Percentiles rank a stretch among this genome's conserved stretches.
phyloP scores from a whole-genome alignment of 2,888 invertebrate species.

The Eurytoma adleriae region DNA sequence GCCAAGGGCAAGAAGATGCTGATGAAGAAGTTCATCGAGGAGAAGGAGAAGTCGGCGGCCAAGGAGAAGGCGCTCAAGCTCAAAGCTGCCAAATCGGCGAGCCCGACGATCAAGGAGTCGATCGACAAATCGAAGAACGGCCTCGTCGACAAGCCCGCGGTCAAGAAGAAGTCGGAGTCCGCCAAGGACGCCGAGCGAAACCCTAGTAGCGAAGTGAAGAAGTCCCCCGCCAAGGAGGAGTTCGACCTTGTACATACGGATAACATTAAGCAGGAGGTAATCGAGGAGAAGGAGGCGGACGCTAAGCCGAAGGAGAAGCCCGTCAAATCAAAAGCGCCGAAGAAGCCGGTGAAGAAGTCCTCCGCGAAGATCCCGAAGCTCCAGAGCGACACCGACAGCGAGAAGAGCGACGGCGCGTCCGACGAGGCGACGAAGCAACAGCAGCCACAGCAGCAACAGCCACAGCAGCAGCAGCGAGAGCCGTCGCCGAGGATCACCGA shows the following conservation, averaged over 20 bases:
- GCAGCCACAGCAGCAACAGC: background rate
- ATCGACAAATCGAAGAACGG: conserved; percentile 68
- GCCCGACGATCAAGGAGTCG: conserved; percentile 63
- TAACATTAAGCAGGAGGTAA: conserved; percentile 69
- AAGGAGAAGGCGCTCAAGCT: conserved; percentile 50
- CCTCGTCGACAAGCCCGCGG: conserved; percentile 63
- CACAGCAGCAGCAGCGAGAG: background rate
- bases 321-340: conserved; percentile 46
- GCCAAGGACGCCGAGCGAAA: conserved; percentile 65
- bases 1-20: conserved; percentile 65
- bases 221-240: conserved; percentile 56
- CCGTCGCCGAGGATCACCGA: background rate
- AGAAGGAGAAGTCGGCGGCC: conserved; percentile 65
- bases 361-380: conserved; percentile 23
- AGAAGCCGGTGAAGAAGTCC: conserved; percentile 37
- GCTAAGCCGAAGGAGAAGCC: conserved; percentile 61
- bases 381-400: conserved; percentile 33
- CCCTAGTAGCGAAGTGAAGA: conserved; percentile 60
- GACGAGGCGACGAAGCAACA: conserved; percentile 19
- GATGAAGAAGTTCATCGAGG: conserved; percentile 68
- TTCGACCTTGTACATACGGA: conserved; percentile 51
- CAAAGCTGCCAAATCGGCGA: conserved; percentile 59
- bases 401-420: conserved; percentile 25
- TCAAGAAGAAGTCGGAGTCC: conserved; percentile 64
- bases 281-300: conserved; percentile 63